phyloP scores from a whole-genome alignment of 2,797 vertebrate genomes.

The Micrastur ruficollis region DNA sequence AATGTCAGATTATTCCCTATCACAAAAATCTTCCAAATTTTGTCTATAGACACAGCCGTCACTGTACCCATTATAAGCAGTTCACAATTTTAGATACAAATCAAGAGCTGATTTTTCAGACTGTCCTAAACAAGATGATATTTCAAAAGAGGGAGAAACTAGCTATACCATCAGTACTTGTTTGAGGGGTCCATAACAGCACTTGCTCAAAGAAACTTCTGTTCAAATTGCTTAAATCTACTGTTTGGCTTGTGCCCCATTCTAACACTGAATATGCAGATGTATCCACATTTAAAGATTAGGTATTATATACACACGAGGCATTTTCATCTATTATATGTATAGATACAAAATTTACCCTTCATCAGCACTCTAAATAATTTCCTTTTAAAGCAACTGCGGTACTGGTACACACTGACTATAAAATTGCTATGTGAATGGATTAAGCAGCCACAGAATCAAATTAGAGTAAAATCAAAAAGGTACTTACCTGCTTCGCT shows the following conservation, averaged over 20 bases:
- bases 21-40: background rate
- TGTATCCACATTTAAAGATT: background rate
- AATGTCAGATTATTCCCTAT: background rate
- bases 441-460: background rate
- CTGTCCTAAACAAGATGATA: background rate
- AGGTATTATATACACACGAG: background rate
- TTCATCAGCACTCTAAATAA: background rate
- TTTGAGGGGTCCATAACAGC: background rate
- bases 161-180: background rate
- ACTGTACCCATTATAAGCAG: background rate
- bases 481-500: constrained; percentile 85
- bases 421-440: background rate
- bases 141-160: background rate
- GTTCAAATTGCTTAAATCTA: background rate
- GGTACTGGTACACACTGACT: background rate
- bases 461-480: background rate
- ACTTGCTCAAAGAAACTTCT: background rate
- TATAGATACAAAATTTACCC: background rate
- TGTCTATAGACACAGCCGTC: background rate
- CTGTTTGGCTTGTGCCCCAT: background rate
- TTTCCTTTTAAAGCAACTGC: background rate
- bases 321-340: background rate
- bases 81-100: background rate
- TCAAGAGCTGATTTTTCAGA: background rate
- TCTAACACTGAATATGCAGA: background rate